phyloP scores from a whole-genome alignment of 1,140 invertebrate genomes.

The Lepidurus couesii region DNA sequence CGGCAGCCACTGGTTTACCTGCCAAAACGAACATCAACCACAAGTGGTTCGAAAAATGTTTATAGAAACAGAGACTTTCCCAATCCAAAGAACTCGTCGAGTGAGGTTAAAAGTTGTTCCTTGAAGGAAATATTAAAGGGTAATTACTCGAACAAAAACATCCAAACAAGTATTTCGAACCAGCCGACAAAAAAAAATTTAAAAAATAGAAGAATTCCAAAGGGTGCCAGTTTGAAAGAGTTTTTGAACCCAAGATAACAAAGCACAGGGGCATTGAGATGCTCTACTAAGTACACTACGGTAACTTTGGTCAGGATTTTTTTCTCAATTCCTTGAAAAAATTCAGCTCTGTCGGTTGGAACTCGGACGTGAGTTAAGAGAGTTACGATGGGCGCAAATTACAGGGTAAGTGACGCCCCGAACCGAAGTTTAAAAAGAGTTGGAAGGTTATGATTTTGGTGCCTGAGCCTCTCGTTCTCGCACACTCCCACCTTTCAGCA shows the following conservation, averaged over 20 bases:
- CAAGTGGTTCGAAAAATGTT: background rate
- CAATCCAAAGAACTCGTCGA: background rate
- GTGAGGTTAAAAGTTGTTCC: background rate
- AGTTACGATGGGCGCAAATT: slow-evolving; percentile 21
- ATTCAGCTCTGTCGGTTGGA: background rate
- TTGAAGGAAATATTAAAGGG: background rate
- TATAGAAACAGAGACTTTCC: background rate
- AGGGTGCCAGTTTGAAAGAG: background rate
- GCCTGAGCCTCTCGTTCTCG: slow-evolving; percentile 12
- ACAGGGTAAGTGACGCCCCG: slow-evolving; percentile 20
- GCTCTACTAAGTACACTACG: background rate
- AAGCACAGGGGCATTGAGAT: background rate
- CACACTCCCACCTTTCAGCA: slow-evolving; percentile 17
- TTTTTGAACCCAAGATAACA: background rate
- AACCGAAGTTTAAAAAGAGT: slow-evolving; percentile 6
- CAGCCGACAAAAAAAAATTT: too few species aligned
- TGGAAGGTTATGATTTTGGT: background rate
- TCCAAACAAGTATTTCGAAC: background rate
- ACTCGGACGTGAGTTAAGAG: slow-evolving; percentile 2
- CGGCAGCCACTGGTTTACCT: slow-evolving; percentile 3
- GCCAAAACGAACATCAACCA: background rate
- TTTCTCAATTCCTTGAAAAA: too few species aligned
- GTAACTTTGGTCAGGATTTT: too few species aligned
- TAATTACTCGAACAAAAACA: background rate
- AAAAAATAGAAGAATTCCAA: background rate